phyloP scores from a whole-genome alignment of 2,113 vertebrate genomes.

The Acanthisitta chloris region DNA sequence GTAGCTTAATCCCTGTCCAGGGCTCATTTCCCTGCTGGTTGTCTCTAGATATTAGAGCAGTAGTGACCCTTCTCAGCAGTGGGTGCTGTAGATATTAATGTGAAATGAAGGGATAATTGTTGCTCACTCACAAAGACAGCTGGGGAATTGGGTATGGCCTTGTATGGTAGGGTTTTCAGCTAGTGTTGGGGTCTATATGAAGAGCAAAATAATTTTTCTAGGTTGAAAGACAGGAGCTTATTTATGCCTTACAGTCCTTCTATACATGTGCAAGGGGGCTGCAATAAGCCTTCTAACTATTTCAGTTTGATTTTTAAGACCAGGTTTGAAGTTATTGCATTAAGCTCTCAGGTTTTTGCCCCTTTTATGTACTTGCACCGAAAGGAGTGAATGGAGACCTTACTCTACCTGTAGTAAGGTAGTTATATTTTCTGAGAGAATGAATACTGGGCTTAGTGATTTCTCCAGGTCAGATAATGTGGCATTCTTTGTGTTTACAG shows the following conservation, averaged over 20 bases:
- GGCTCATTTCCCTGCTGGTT: background rate
- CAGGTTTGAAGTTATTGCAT: background rate
- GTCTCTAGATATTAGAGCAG: background rate
- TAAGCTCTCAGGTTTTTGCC: background rate
- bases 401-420: background rate
- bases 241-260: background rate
- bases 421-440: background rate
- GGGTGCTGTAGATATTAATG: background rate
- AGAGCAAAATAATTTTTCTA: background rate
- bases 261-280: fast-evolving
- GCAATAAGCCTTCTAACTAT: background rate
- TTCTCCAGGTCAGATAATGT: background rate
- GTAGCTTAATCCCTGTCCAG: background rate
- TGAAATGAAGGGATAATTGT: background rate
- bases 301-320: background rate
- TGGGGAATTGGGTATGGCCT: background rate
- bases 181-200: background rate
- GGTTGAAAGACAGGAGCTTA: background rate
- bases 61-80: background rate
- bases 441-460: background rate
- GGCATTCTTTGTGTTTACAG: background rate
- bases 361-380: background rate
- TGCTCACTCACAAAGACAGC: background rate
- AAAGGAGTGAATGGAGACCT: background rate
- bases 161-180: background rate